These are phyloP conservation scores for Distichodus sexfasciatus DNA, from an alignment of 2,797 vertebrate species.

Conservation along the genomic window DNA sequence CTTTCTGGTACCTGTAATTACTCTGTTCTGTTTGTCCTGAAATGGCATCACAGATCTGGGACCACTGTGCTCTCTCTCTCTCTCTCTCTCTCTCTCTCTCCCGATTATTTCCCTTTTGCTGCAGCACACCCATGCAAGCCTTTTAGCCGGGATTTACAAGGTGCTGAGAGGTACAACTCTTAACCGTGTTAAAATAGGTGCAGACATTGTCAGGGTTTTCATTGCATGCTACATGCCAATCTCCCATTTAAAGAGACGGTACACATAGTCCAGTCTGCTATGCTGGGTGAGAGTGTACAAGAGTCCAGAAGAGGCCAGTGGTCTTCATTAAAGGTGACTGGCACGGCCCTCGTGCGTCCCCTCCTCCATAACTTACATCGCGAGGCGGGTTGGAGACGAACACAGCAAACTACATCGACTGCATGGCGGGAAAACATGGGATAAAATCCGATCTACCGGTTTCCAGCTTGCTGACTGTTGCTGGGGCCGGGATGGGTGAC, in stretches of 20 bases:
- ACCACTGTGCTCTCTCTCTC: not conserved
- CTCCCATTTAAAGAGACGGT: constrained; percentile 22
- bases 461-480: constrained; percentile 29
- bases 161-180: constrained; percentile 55
- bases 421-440: constrained; percentile 47
- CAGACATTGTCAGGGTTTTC: constrained; percentile 35
- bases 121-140: not conserved
- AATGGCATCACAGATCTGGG: not conserved
- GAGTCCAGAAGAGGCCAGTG: constrained; percentile 14
- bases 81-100: too few species aligned
- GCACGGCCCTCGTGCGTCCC: constrained; percentile 22
- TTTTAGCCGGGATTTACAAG: not conserved
- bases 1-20: not conserved
- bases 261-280: not conserved
- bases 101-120: not conserved
- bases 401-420: constrained; percentile 43
- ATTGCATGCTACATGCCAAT: constrained; percentile 54
- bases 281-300: constrained; percentile 28
- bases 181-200: constrained; percentile 26
- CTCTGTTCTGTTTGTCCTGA: not conserved
- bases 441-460: constrained; percentile 53
- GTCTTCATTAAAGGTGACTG: constrained; percentile 54
- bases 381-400: constrained; percentile 45
- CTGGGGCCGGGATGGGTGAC: constrained; percentile 12
- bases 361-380: constrained; percentile 27